These are phyloP conservation scores for Recurvirostra avosetta DNA, from an alignment of 2,113 vertebrate species.

Conservation along the genomic window DNA sequence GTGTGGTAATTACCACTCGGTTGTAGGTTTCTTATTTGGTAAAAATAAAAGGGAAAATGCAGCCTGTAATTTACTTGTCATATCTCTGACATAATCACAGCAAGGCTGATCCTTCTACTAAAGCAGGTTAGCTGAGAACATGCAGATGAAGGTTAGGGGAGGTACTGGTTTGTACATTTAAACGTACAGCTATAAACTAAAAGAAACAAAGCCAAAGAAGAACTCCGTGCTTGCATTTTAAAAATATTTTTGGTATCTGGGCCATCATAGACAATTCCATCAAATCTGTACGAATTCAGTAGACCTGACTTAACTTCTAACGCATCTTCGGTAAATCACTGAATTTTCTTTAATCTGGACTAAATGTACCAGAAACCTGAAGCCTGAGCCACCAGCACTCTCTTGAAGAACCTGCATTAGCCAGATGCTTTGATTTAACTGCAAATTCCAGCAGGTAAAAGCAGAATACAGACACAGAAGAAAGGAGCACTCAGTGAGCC, in stretches of 20 bases:
- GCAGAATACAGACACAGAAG: neutral
- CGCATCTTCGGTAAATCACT: neutral
- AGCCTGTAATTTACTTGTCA: neutral
- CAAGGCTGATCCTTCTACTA: neutral
- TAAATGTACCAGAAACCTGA: neutral
- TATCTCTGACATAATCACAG: neutral
- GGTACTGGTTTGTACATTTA: neutral
- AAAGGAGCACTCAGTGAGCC: neutral
- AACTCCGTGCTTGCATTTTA: neutral
- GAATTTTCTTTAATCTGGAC: slow-evolving; percentile 5
- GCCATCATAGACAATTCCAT: neutral
- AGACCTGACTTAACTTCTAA: neutral
- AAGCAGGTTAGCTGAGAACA: neutral
- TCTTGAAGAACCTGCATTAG: neutral
- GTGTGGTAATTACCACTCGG: neutral
- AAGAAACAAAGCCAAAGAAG: neutral
- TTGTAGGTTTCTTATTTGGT: neutral
- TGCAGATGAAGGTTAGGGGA: neutral
- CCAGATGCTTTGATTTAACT: neutral
- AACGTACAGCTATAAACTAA: neutral
- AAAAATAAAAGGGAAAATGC: neutral
- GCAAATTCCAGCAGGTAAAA: neutral
- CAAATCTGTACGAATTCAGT: neutral
- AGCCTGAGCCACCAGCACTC: neutral
- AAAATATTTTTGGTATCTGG: neutral